A percentile compares a stretch with the other conserved stretches of the same genome.
phyloP scores from a whole-genome alignment of 2,797 vertebrate species.

The Alfaro cultratus region DNA sequence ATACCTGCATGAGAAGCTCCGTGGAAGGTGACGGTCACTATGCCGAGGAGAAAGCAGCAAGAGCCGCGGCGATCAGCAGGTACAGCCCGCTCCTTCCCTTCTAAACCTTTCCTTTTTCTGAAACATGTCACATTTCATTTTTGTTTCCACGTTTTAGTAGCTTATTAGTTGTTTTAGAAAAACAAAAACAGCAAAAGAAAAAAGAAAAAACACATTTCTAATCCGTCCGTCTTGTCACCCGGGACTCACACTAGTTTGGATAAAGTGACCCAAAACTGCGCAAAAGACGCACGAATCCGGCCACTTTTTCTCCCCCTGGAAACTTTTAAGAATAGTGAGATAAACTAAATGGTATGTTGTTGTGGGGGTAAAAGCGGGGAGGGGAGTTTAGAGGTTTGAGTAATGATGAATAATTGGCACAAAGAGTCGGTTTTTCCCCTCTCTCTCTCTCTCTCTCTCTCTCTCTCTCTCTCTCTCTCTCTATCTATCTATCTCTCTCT shows the following conservation, averaged over 20 bases:
- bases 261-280: constrained; percentile 33
- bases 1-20: constrained; percentile 90
- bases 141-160: constrained; percentile 33
- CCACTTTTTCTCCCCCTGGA: constrained; percentile 43
- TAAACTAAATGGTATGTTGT: constrained; percentile 74
- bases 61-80: constrained; percentile 96
- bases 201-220: constrained; percentile 9
- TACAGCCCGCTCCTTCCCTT: constrained; percentile 76
- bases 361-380: constrained; percentile 62
- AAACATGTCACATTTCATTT: neutral
- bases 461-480: constrained; percentile 38
- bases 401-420: constrained; percentile 84
- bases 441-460: constrained; percentile 62
- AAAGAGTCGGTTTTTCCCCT: constrained; percentile 84
- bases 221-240: constrained; percentile 28
- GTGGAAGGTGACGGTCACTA: constrained; percentile 88
- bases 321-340: constrained; percentile 68
- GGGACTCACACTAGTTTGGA: constrained; percentile 37
- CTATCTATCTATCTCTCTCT: too few relatives aligned
- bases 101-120: constrained; percentile 29
- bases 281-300: constrained; percentile 56
- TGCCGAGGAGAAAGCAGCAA: constrained; percentile 98
- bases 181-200: too few relatives aligned
- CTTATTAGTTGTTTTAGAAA: constrained; percentile 43
- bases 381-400: constrained; percentile 74